Percentiles rank a stretch among this genome's conserved stretches.
Conservation (phyloP, 2,113 vertebrate genomes). For the Dinomys branickii region DNA sequence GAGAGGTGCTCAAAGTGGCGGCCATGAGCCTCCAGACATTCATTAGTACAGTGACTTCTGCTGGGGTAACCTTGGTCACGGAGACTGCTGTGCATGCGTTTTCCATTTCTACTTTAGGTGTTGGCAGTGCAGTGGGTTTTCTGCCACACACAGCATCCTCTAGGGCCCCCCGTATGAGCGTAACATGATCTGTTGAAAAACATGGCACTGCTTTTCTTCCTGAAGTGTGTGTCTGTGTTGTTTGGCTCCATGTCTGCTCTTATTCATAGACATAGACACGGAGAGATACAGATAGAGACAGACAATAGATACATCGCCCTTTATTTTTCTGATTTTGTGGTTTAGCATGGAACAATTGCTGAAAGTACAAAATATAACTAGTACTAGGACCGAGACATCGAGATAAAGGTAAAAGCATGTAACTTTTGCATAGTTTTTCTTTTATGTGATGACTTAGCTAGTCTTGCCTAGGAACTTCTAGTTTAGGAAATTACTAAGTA, state of each 20-base stretch:
- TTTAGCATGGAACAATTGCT: neutral
- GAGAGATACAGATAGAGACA: neutral
- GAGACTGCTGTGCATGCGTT: neutral
- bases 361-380: neutral
- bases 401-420: neutral
- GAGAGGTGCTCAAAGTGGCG: neutral
- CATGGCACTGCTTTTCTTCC: neutral
- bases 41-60: neutral
- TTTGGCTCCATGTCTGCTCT: neutral
- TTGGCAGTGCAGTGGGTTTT: neutral
- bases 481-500: neutral
- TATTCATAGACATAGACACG: neutral
- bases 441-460: neutral
- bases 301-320: neutral
- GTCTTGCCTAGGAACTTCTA: neutral
- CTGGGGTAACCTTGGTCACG: neutral
- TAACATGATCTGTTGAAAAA: neutral
- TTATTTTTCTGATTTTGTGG: neutral
- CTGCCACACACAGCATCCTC: neutral
- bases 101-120: neutral
- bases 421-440: neutral
- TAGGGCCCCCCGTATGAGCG: neutral
- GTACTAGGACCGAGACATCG: neutral
- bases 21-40: neutral
- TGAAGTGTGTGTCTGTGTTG: neutral